These are phyloP conservation scores for Cichlasoma orientale DNA, from an alignment of 2,797 vertebrate species.

Conservation along the genomic window DNA sequence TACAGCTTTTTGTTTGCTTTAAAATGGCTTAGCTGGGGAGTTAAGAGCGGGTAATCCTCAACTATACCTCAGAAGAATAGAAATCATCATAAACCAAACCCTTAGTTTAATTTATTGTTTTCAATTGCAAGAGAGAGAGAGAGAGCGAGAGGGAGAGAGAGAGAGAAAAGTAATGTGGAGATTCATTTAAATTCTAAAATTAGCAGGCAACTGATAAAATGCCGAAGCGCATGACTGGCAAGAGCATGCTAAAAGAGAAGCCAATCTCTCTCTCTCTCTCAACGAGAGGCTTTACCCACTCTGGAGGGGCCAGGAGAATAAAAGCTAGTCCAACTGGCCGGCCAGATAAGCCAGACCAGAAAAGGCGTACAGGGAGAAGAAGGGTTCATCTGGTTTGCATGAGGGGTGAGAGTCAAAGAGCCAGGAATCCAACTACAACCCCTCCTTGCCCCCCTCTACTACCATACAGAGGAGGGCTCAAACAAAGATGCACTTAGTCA, in stretches of 20 bases:
- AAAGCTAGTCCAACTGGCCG: slow-evolving; percentile 76
- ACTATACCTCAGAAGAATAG: slow-evolving; percentile 1
- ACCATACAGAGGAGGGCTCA: slow-evolving; percentile 17
- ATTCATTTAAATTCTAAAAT: slow-evolving; percentile 74
- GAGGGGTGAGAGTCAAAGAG: slow-evolving; percentile 60
- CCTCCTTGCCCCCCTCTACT: not conserved
- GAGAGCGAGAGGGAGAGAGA: not conserved
- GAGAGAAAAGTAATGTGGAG: slow-evolving; percentile 42
- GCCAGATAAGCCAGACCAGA: slow-evolving; percentile 73
- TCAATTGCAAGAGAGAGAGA: slow-evolving; percentile 24
- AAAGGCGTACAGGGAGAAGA: slow-evolving; percentile 53
- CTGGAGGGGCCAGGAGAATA: slow-evolving; percentile 74
- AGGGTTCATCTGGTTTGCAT: slow-evolving; percentile 68
- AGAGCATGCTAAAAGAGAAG: slow-evolving; percentile 47
- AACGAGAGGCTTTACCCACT: slow-evolving; percentile 66
- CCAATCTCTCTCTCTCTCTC: slow-evolving; percentile 45
- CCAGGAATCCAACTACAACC: slow-evolving; percentile 31
- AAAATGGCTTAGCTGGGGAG: not conserved
- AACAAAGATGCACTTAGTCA: slow-evolving; percentile 68
- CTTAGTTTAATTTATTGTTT: slow-evolving; percentile 28
- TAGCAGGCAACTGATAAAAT: slow-evolving; percentile 73
- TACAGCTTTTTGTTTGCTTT: not conserved
- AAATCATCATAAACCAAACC: slow-evolving; percentile 26
- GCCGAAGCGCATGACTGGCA: slow-evolving; percentile 60
- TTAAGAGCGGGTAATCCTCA: not conserved